Evolutionary conservation across 2,113 vertebrate genomes (phyloP).

Genomic region (Rhinoptilus africanus): DNA sequence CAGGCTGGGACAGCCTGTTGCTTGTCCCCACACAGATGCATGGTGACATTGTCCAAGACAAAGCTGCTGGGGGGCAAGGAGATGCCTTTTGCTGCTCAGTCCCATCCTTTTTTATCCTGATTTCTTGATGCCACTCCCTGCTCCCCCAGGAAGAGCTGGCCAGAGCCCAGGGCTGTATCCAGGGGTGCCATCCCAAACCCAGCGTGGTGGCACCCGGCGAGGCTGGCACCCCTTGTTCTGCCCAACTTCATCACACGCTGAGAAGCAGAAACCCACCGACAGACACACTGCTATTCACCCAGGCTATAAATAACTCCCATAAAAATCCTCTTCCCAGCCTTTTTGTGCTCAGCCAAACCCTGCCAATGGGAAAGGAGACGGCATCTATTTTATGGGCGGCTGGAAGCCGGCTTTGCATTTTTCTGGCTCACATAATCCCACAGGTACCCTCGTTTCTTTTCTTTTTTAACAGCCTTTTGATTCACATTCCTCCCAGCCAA

Average conservation of each 20-base stretch:
- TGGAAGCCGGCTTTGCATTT: slow-evolving; percentile 42
- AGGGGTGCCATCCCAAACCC: not conserved
- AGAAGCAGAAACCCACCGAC: not conserved
- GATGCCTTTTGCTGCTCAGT: not conserved
- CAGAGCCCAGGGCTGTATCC: too few species aligned
- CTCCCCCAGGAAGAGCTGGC: not conserved
- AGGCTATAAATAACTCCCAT: slow-evolving; percentile 38
- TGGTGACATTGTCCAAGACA: not conserved
- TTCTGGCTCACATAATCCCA: slow-evolving; percentile 15
- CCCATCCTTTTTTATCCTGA: not conserved
- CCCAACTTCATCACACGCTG: not conserved
- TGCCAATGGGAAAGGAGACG: slow-evolving; percentile 23
- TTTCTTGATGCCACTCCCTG: not conserved
- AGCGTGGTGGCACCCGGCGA: accelerated
- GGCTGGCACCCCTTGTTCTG: not conserved
- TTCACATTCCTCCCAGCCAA: slow-evolving; percentile 38
- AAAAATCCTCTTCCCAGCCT: slow-evolving; percentile 29
- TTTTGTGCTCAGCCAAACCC: slow-evolving; percentile 32
- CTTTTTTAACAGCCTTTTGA: slow-evolving; percentile 49
- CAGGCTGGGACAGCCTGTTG: not conserved
- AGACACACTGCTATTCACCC: not conserved
- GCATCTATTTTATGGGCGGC: slow-evolving; percentile 49
- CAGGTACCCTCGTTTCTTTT: slow-evolving; percentile 37
- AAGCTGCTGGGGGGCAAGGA: not conserved
- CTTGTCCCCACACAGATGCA: not conserved